Conservation (phyloP, 2,797 vertebrate species). For the Enteromius afrohamiltoni region DNA sequence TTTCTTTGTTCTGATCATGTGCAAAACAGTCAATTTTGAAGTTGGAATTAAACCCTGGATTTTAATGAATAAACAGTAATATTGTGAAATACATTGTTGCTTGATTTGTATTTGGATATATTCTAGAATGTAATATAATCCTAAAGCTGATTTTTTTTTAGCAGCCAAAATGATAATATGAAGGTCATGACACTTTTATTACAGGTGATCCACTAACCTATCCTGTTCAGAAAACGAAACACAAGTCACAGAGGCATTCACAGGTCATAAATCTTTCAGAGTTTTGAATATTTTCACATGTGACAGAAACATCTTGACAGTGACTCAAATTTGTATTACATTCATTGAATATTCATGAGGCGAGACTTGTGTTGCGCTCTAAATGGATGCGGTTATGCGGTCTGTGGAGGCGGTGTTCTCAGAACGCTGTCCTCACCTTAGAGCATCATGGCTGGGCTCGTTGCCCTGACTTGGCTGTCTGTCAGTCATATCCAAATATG, state of each 20-base stretch:
- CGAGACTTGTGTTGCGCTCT: slow-evolving; percentile 58
- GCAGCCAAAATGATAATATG: slow-evolving; percentile 3
- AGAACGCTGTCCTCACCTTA: slow-evolving; percentile 37
- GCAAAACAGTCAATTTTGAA: neutral
- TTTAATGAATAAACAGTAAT: neutral
- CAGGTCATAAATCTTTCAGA: slow-evolving; percentile 77
- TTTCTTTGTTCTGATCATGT: slow-evolving; percentile 1
- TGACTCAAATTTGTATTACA: slow-evolving; percentile 73
- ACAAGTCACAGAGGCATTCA: slow-evolving; percentile 61
- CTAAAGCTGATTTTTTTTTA: neutral
- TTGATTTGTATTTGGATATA: neutral
- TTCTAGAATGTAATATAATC: neutral
- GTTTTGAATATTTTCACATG: slow-evolving; percentile 76
- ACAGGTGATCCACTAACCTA: slow-evolving; percentile 58
- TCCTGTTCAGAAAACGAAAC: slow-evolving; percentile 76
- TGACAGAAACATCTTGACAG: slow-evolving; percentile 75
- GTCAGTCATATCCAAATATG: slow-evolving; percentile 43
- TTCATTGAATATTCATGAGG: slow-evolving; percentile 75
- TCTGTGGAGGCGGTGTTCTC: slow-evolving; percentile 47
- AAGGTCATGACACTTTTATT: slow-evolving; percentile 16
- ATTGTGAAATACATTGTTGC: too few species aligned
- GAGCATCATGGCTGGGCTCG: slow-evolving; percentile 47
- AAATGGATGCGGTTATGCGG: slow-evolving; percentile 57
- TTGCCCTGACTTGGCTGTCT: slow-evolving; percentile 51
- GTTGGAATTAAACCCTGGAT: neutral